Conservation (phyloP, 2,888 invertebrate species). For the Mylabris sibirica region DNA sequence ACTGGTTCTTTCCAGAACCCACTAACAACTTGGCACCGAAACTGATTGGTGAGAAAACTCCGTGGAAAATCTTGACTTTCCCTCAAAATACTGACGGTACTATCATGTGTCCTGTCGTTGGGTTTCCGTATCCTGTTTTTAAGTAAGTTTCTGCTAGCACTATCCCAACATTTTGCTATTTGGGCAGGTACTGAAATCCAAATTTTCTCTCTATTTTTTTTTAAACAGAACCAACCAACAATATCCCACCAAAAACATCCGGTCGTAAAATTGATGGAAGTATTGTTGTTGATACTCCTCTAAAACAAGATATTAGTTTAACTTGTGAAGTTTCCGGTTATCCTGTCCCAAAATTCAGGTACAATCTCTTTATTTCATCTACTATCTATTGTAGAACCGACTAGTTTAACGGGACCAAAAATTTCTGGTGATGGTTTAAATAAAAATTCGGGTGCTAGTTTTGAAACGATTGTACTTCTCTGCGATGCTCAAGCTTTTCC, state of each 20-base stretch:
- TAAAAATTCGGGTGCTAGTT: constrained; percentile 56
- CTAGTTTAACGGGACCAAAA: constrained; percentile 64
- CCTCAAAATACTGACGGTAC: constrained; percentile 65
- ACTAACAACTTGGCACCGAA: constrained; percentile 62
- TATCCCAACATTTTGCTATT: constrained; percentile 40
- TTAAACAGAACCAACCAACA: constrained; percentile 73
- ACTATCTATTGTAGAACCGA: constrained; percentile 59
- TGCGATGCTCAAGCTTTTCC: constrained; percentile 68
- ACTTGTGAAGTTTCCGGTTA: constrained; percentile 75
- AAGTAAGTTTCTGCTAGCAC: constrained; percentile 67
- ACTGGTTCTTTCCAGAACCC: constrained; percentile 61
- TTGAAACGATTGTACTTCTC: constrained; percentile 56
- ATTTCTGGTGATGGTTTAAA: constrained; percentile 66
- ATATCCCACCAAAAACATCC: constrained; percentile 67
- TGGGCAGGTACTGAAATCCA: constrained; percentile 9
- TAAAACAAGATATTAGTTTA: constrained; percentile 62
- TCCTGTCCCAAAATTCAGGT: constrained; percentile 78
- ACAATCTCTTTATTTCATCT: constrained; percentile 50
- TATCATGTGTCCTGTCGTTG: constrained; percentile 74
- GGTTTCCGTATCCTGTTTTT: constrained; percentile 74
- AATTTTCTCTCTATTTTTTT: constrained; percentile 18
- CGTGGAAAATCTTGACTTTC: constrained; percentile 71
- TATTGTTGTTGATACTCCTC: constrained; percentile 62
- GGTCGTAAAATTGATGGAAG: constrained; percentile 63
- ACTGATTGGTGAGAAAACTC: constrained; percentile 58